Base-by-base conservation (phyloP, 2,797 vertebrate genomes). In the Neopelma chrysocephalum region DNA sequence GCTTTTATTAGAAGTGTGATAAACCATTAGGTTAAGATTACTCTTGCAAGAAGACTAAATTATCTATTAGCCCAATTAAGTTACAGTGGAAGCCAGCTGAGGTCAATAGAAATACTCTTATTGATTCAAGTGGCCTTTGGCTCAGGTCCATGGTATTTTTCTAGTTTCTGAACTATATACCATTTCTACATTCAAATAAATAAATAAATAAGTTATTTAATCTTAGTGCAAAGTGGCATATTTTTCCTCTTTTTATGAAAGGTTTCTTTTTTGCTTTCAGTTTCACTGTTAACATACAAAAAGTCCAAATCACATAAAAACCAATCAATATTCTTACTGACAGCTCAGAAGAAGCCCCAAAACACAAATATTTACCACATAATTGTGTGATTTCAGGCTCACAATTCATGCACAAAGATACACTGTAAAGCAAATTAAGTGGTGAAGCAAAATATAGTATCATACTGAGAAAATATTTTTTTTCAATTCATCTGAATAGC, bases 231-330 rank as follows among this genome's bases (percentile, higher is more conserved):
- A 87, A 38, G 2, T 14, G 4, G 0, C 7, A 12, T 25, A 21
- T 50, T 82, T 87, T 69, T 14, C 4, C 4, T 26, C 6, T 22
- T 82, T 86, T 62, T 17, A 53, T 62, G 3, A 6, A 22, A 65
- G 48, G 7, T 22, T 58, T 53, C 3, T 43, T 51, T 76, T 32
- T 62, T 65, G 10, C 15, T n/a, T 78, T 86, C 32, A 1, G 6
- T 77, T 77, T 82, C 22, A 45, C 23, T n/a, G 8, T 62, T 77
- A 62, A 9, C 5, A 1, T 27, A 82, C 15, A 56, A 68, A 86
- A 78, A 25, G 15, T 3, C 4, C 4, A 4, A 76, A 51, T 38
- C 25, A 34, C 0, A 0, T 42, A 53, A 75, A 45, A 40, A 90
- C 5, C 15, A 90, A 68, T 81, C 25, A 19, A n/a, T 66, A 64